A percentile compares a stretch with the other conserved stretches of the same genome.
phyloP scores from a whole-genome alignment of 2,113 vertebrate genomes.

The Eurystomus gularis region DNA sequence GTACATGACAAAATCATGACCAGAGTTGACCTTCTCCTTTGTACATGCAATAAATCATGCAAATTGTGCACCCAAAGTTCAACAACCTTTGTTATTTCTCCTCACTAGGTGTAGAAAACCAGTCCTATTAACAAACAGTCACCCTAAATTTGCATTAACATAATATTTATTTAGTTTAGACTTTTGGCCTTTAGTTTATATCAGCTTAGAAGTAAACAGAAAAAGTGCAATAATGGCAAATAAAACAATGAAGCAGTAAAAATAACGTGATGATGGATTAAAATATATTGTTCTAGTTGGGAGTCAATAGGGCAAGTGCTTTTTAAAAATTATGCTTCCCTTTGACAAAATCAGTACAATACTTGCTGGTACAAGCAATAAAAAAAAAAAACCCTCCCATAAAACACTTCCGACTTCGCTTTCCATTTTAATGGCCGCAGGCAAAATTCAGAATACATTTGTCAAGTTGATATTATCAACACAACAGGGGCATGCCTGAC shows the following conservation, averaged over 20 bases:
- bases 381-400: background rate
- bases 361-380: slow-evolving; percentile 50
- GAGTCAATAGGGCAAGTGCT: slow-evolving; percentile 41
- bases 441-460: slow-evolving; percentile 64
- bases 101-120: background rate
- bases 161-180: background rate
- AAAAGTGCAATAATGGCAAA: background rate
- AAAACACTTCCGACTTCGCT: slow-evolving; percentile 40
- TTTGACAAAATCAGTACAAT: slow-evolving; percentile 41
- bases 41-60: background rate
- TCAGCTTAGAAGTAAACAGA: background rate
- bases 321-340: slow-evolving; percentile 46
- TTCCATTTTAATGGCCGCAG: slow-evolving; percentile 56
- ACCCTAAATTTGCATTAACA: background rate
- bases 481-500: slow-evolving; percentile 41
- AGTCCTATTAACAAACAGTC: slow-evolving; percentile 25
- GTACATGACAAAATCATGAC: background rate
- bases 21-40: background rate
- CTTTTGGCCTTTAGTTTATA: background rate
- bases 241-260: slow-evolving; percentile 47
- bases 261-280: slow-evolving; percentile 5
- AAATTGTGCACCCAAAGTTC: background rate
- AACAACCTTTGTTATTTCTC: background rate
- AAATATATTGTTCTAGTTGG: slow-evolving; percentile 8
- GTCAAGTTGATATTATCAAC: slow-evolving; percentile 53